A percentile compares a stretch with the other conserved stretches of the same genome.
These are phyloP conservation scores for Brachionichthys hirsutus DNA, from an alignment of 2,113 vertebrate species.

Conservation along the genomic window DNA sequence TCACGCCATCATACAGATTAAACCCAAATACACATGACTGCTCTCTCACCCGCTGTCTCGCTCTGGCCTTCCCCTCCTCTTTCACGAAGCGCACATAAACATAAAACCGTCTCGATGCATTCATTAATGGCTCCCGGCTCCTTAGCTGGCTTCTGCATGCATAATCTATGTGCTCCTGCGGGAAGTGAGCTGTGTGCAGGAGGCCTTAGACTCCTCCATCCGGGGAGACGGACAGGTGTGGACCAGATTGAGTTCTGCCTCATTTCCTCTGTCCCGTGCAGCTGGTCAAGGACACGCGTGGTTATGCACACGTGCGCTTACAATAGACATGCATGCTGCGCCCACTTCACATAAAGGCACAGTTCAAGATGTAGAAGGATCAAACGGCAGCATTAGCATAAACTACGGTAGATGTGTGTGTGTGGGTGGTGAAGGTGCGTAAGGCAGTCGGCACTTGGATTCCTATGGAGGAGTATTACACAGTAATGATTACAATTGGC, in stretches of 20 bases:
- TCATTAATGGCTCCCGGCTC: conserved; percentile 57
- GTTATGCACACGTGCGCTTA: conserved; percentile 13
- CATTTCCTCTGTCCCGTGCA: conserved; percentile 72
- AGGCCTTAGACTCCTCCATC: conserved; percentile 55
- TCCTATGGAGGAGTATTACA: conserved; percentile 53
- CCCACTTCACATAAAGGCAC: conserved; percentile 16
- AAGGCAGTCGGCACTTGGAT: conserved; percentile 29
- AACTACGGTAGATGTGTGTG: conserved; percentile 1
- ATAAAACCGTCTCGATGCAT: conserved; percentile 56
- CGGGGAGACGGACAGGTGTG: conserved; percentile 68
- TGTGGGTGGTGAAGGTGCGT: background rate
- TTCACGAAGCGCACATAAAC: conserved; percentile 45
- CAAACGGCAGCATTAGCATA: conserved; percentile 36
- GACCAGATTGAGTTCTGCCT: conserved; percentile 72
- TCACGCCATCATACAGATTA: conserved; percentile 15
- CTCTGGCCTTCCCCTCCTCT: conserved; percentile 3
- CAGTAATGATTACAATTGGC: conserved; percentile 39
- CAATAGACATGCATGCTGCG: background rate
- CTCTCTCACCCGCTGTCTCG: conserved; percentile 5
- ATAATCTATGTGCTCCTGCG: conserved; percentile 56
- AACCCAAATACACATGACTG: conserved; percentile 17
- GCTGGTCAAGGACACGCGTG: conserved; percentile 70
- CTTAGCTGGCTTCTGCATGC: conserved; percentile 57
- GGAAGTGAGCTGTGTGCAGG: conserved; percentile 18
- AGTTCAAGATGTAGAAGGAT: conserved; percentile 19